These are phyloP conservation scores for Drosophila birchii DNA, from an alignment of 2,888 invertebrate species.

Conservation along the genomic window DNA sequence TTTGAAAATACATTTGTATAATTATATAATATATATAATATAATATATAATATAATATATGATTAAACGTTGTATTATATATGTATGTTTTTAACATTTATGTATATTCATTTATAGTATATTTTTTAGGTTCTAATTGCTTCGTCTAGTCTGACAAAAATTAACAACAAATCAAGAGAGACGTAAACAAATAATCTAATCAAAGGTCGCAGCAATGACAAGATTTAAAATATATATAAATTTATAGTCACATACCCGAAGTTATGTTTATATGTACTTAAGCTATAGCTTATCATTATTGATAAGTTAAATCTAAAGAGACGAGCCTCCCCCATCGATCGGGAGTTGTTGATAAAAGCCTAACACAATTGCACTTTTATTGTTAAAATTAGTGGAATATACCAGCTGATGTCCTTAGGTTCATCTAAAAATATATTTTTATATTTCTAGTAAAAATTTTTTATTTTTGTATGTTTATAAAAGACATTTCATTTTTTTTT, in stretches of 20 bases:
- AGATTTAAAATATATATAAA: background rate
- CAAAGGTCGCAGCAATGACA: constrained; percentile 12
- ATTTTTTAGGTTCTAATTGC: background rate
- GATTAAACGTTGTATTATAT: background rate
- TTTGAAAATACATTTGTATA: background rate
- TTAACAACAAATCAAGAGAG: constrained; percentile 4
- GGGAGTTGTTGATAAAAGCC: background rate
- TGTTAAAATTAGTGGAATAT: background rate
- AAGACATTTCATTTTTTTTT: background rate
- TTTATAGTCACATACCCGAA: background rate
- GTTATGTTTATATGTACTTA: background rate
- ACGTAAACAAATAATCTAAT: background rate
- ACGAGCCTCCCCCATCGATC: constrained; percentile 5
- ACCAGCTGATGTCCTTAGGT: background rate
- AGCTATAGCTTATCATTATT: constrained; percentile 5
- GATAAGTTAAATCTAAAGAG: constrained; percentile 1
- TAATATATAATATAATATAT: too few species aligned
- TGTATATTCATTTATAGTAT: background rate
- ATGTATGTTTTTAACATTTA: background rate
- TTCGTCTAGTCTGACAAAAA: background rate
- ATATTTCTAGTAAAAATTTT: too few species aligned
- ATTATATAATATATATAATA: too few species aligned
- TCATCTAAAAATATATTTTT: background rate
- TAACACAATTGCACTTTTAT: background rate
- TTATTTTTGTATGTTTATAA: too few species aligned